phyloP scores from a whole-genome alignment of 2,797 vertebrate species.

The Chelonia mydas region DNA sequence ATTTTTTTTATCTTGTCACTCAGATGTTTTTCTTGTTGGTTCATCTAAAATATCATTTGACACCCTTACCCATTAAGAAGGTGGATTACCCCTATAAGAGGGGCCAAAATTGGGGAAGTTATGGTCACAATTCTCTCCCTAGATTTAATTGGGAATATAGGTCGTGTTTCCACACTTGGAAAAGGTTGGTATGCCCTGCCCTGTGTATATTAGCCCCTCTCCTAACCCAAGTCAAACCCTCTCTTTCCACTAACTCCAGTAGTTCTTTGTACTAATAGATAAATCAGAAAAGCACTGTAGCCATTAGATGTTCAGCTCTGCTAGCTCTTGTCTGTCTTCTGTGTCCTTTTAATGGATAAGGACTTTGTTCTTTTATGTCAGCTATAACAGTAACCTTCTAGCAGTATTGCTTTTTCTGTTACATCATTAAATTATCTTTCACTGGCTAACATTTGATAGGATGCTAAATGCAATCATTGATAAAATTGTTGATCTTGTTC shows the following conservation, averaged over 20 bases:
- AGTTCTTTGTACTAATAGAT: conserved; percentile 89
- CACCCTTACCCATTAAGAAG: conserved; percentile 88
- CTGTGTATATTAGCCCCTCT: conserved; percentile 98
- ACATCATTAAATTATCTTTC: conserved; percentile 75
- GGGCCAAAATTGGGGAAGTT: conserved; percentile 91
- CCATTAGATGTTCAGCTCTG: conserved; percentile 86
- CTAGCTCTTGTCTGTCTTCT: conserved; percentile 85
- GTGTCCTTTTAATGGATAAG: conserved; percentile 79
- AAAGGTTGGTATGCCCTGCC: conserved; percentile 99
- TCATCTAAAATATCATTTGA: conserved; percentile 87
- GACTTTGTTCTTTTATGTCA: conserved; percentile 77
- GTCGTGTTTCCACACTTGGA: conserved; percentile 99
- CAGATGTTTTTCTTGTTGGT: conserved; percentile 84
- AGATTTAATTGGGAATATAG: conserved; percentile 99
- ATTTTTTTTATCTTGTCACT: conserved; percentile 81
- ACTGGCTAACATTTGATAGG: conserved; percentile 78
- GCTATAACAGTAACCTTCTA: conserved; percentile 76
- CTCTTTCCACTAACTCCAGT: conserved; percentile 93
- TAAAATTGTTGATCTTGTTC: conserved; percentile 67
- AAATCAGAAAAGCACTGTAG: conserved; percentile 84
- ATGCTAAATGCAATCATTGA: conserved; percentile 68
- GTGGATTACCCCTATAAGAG: conserved; percentile 89
- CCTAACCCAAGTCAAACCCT: conserved; percentile 96
- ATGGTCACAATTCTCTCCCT: conserved; percentile 99
- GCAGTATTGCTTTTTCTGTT: conserved; percentile 77